These are phyloP conservation scores for Tenthredo scrophulariae DNA, from an alignment of 2,888 invertebrate genomes.

Conservation along the genomic window DNA sequence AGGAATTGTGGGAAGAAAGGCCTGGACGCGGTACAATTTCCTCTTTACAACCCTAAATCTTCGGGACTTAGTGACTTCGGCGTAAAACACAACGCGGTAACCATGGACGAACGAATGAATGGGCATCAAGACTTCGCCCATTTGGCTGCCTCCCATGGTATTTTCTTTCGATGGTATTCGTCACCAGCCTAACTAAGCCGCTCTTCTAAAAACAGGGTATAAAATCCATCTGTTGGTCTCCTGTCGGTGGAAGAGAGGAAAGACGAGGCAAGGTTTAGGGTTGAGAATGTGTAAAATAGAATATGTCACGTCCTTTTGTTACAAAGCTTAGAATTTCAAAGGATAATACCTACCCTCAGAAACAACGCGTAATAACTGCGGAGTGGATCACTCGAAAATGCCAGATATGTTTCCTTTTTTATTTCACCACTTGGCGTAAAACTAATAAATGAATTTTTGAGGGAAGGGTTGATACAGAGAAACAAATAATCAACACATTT, in stretches of 20 bases:
- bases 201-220: background rate
- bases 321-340: background rate
- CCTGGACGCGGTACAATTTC: slow-evolving; percentile 42
- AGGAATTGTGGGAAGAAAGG: slow-evolving; percentile 59
- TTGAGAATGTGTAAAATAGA: background rate
- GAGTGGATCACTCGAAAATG: background rate
- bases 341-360: background rate
- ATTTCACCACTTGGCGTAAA: background rate
- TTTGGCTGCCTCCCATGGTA: background rate
- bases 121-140: background rate
- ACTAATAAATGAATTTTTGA: background rate
- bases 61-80: slow-evolving; percentile 30
- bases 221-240: background rate
- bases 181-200: background rate
- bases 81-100: slow-evolving; percentile 2
- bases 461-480: background rate
- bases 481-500: background rate
- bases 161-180: background rate
- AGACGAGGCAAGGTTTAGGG: background rate
- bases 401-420: background rate
- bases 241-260: background rate
- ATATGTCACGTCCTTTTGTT: background rate
- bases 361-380: background rate
- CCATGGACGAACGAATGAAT: background rate
- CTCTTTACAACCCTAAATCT: slow-evolving; percentile 52